Evolutionary conservation across 2,797 vertebrate species (phyloP).

Genomic region (Bovichtus diacanthus): DNA sequence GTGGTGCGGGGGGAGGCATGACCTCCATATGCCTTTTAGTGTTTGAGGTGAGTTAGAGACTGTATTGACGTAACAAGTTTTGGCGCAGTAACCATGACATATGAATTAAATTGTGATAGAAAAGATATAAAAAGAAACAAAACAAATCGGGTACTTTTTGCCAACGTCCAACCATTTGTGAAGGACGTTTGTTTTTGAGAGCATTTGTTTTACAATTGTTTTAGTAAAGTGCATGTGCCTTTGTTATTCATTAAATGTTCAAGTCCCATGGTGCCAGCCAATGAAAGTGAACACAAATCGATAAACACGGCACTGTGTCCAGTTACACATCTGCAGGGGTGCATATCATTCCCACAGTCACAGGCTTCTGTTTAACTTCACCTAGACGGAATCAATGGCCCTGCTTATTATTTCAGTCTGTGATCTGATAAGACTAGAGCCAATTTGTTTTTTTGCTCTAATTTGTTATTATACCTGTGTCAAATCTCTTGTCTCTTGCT

Average conservation of each 20-base stretch:
- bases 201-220: conserved; percentile 4
- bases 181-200: neutral
- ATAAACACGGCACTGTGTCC: conserved; percentile 22
- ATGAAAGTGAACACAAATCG: conserved; percentile 15
- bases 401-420: conserved; percentile 7
- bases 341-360: conserved; percentile 5
- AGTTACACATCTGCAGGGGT: conserved; percentile 28
- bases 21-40: neutral
- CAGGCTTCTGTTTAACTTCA: conserved; percentile 2
- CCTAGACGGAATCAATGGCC: conserved; percentile 28
- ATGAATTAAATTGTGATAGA: neutral
- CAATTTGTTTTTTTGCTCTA: neutral
- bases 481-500: neutral
- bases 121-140: too few species aligned
- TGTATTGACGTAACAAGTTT: conserved; percentile 7
- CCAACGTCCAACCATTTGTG: neutral
- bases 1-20: neutral
- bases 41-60: neutral
- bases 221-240: neutral
- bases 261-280: conserved; percentile 1
- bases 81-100: too few species aligned
- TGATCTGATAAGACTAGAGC: neutral
- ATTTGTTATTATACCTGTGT: too few species aligned
- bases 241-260: conserved; percentile 9
- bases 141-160: too few species aligned